phyloP scores from a whole-genome alignment of 2,888 invertebrate genomes.

The Diachrysia chrysitis region DNA sequence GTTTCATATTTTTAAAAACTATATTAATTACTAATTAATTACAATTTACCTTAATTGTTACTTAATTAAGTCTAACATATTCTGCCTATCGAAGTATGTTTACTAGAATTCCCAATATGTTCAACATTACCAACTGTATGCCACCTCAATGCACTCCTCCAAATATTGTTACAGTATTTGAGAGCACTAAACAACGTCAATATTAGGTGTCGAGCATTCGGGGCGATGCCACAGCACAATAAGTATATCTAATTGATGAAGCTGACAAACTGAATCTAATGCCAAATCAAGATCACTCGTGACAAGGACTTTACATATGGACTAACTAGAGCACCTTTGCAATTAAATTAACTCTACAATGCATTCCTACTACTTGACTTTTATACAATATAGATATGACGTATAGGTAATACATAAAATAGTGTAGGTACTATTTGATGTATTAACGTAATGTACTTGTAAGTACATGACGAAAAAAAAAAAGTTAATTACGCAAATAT shows the following conservation, averaged over 20 bases:
- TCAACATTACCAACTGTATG: not conserved
- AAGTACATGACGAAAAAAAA: too few species aligned
- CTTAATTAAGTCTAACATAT: too few species aligned
- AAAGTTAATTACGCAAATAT: too few species aligned
- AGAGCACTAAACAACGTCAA: constrained; percentile 8
- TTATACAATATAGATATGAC: too few species aligned
- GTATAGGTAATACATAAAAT: too few species aligned
- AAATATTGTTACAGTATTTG: not conserved
- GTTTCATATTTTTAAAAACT: too few species aligned
- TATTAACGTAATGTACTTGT: too few species aligned
- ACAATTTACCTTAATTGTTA: too few species aligned
- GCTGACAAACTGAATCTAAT: constrained; percentile 15
- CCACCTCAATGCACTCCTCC: not conserved
- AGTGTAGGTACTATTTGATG: too few species aligned
- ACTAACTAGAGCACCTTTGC: constrained; percentile 1
- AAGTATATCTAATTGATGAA: constrained; percentile 23
- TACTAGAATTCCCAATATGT: not conserved
- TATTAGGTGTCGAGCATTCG: constrained; percentile 16
- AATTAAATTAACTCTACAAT: constrained; percentile 3
- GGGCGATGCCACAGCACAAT: not conserved
- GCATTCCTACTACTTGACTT: too few species aligned
- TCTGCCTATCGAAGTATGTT: not conserved
- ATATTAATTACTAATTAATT: too few species aligned
- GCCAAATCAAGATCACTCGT: constrained; percentile 23
- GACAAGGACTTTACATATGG: not conserved